Base-by-base conservation (phyloP, 2,113 vertebrate species). In the Lophura nycthemera region DNA sequence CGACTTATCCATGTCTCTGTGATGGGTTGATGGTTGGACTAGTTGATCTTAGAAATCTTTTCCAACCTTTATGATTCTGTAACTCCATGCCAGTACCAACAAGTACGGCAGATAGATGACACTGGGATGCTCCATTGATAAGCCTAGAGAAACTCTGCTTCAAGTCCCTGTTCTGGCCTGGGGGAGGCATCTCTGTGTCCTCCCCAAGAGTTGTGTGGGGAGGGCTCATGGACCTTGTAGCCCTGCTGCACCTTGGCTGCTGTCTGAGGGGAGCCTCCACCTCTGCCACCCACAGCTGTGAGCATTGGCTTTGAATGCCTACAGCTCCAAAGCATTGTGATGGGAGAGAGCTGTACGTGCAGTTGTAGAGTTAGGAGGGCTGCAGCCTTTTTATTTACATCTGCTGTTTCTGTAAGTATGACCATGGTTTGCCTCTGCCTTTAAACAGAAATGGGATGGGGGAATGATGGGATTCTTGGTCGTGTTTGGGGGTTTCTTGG, bases 271-370 rank as follows among this genome's bases (percentile, higher is more conserved):
- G 18, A 69, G 3, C 7, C 38, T 22, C 8, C 20, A 45, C 29
- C 10, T 86, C 15, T 40, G 48, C 61, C 1, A 2, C 7, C 34
- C 38, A 38, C 34, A 66, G 21, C 14, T 0, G 2, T 0, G 4
- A 21, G 36, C 43, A 59, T 19, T 29, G 66, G 29, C 10, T 30
- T 87, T 66, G 54, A 20, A 66, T 52, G 21, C 57, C n/a, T 71
- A 7, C 54, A 6, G 2, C 30, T 56, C 29, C 0, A 1, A 73
- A 89, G 54, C 40, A 63, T 36, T 3, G 15, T 60, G 67, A 45
- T 30, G 38, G 78, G 63, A 91, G 15, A 32, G 64, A 83, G 38
- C 56, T 29, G 15, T 11, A 18, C 2, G 2, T 36, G 25, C 22
- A 65, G 20, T 16, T 83, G 21, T 18, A 63, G 67, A 14, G 6